A percentile compares a stretch with the other conserved stretches of the same genome.
These are phyloP conservation scores for Deladenus siricidicola DNA, from an alignment of 2,888 invertebrate genomes.

Conservation along the genomic window DNA sequence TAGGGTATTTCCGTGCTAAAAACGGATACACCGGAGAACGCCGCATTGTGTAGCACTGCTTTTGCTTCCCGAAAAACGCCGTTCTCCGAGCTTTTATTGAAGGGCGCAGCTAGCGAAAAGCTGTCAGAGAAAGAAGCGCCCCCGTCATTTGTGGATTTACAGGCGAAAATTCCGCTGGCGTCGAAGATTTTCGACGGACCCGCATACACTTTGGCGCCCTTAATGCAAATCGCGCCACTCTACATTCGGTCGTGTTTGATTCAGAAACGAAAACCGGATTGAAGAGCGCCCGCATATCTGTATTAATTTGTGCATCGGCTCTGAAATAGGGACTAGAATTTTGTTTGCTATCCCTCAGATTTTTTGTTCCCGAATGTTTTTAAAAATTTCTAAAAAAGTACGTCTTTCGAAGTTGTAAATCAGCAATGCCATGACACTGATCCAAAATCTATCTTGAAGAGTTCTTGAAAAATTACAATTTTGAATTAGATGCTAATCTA, in stretches of 20 bases:
- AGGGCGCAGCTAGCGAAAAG: background rate
- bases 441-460: too few species aligned
- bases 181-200: conserved; percentile 35
- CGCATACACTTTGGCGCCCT: conserved; percentile 37
- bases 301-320: too few species aligned
- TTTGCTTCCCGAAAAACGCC: conserved; percentile 18
- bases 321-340: too few species aligned
- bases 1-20: conserved; percentile 16
- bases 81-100: conserved; percentile 23
- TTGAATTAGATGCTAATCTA: too few species aligned
- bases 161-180: conserved; percentile 15
- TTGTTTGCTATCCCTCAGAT: too few species aligned
- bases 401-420: too few species aligned
- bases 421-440: too few species aligned
- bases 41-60: background rate
- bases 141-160: too few species aligned
- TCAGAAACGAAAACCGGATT: conserved; percentile 7
- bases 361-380: too few species aligned
- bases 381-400: too few species aligned
- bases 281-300: too few species aligned
- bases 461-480: too few species aligned
- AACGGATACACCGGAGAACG: conserved; percentile 6
- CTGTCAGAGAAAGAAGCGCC: background rate
- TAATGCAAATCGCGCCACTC: conserved; percentile 35
- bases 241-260: conserved; percentile 12